A percentile compares a stretch with the other conserved stretches of the same genome.
These are phyloP conservation scores for Epinotia demarniana DNA, from an alignment of 2,888 invertebrate genomes.

Conservation along the genomic window DNA sequence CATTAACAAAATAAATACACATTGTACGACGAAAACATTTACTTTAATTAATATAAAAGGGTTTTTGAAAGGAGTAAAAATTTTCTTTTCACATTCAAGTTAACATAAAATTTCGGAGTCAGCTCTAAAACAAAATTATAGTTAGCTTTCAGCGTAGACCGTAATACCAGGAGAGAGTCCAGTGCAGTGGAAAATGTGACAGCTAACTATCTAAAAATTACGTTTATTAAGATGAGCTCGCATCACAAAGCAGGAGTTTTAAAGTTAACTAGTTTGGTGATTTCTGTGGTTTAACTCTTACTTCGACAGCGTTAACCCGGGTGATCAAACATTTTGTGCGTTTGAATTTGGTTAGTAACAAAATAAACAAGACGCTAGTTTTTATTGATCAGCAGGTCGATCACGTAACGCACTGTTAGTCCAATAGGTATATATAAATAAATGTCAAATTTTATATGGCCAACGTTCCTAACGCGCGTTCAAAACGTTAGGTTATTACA, in stretches of 20 bases:
- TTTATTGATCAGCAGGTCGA: no score
- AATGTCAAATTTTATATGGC: no score
- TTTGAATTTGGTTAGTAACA: no score
- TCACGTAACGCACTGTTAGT: no score
- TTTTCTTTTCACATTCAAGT: not conserved
- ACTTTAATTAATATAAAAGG: not conserved
- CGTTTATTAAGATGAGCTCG: not conserved
- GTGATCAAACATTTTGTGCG: no score
- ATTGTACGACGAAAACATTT: not conserved
- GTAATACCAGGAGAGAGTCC: not conserved
- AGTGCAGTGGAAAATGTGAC: constrained; percentile 32
- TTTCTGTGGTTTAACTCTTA: no score
- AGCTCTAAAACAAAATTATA: constrained; percentile 14
- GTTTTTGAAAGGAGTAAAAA: not conserved
- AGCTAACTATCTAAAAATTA: constrained; percentile 18
- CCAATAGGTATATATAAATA: no score
- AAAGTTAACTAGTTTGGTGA: not conserved
- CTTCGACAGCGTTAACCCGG: no score
- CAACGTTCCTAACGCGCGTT: no score
- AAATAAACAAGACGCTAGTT: no score
- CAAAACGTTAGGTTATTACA: no score
- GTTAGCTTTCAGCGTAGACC: constrained; percentile 15
- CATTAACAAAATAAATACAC: constrained; percentile 1
- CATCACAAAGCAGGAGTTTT: not conserved
- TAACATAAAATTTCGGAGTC: constrained; percentile 17